Base-by-base conservation (phyloP, 2,888 invertebrate species). In the Byasa hedistus region DNA sequence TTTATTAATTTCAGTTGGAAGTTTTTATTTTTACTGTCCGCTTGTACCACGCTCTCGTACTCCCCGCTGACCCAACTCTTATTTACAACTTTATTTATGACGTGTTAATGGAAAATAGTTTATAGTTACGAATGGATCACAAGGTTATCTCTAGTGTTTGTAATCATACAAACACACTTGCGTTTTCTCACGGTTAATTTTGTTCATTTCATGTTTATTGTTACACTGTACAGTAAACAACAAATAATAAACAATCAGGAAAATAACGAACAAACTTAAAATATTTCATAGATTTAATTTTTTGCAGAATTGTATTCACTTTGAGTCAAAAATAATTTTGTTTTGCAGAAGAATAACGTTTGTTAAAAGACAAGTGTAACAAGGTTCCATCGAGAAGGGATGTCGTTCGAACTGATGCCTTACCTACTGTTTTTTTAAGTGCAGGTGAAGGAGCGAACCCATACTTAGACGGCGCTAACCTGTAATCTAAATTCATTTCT, bases 401-500 rank as follows among this genome's bases (percentile, higher is more conserved):
- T 68, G 61, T 57, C 58, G 60, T 36, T 24, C 24, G 59, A 51
- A 59, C 59, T 59, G 69, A 66, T 66, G 55, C 63, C 44, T 56
- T 61, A 39, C 51, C 23, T 56, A 65, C 64, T 23, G 62, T 82
- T 90, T 90, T 90, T 89, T 85, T 76, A 80, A 83, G 84, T 83
- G 85, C 91, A 91, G 90, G 87, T 90, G 90, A 86, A 83, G 79
- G 81, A 77, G 69, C 79, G 77, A 89, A 88, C 90, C 90, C 87
- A 88, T 87, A 91, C 87, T 91, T 91, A 91, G 87, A 76, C 89
- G 89, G 89, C 91, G 87, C 86, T 90, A 91, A 90, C 91, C 88
- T 91, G 85, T 91, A 91, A 91, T 91, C 91, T 91, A 91, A 91
- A 91, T 91, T 91, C 90, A 91, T 91, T 91, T 91, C 87, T 91